These are phyloP conservation scores for Danaus chrysippus DNA, from an alignment of 2,888 invertebrate genomes.

Conservation along the genomic window DNA sequence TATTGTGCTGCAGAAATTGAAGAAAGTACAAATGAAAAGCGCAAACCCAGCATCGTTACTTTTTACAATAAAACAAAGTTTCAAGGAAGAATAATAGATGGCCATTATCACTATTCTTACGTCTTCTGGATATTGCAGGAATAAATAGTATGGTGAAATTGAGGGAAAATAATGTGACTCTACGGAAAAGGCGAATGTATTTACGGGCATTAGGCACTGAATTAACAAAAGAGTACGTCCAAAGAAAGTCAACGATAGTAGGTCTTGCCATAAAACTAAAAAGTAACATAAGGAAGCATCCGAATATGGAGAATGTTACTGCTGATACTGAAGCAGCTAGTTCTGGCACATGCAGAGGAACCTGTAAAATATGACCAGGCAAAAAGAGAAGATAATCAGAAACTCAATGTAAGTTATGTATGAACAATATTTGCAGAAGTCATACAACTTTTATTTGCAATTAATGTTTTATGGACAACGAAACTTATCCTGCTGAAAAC, in stretches of 20 bases:
- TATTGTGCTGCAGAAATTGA: constrained; percentile 31
- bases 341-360: constrained; percentile 15
- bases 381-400: no score
- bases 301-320: constrained; percentile 5
- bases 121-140: constrained; percentile 37
- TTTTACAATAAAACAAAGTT: constrained; percentile 34
- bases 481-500: not conserved
- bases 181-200: constrained; percentile 15
- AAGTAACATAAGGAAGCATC: no score
- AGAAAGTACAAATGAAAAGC: constrained; percentile 17
- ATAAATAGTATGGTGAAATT: constrained; percentile 34
- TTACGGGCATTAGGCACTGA: constrained; percentile 15
- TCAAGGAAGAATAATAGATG: constrained; percentile 37
- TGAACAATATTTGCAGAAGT: no score
- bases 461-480: no score
- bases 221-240: constrained; percentile 20
- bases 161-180: no score
- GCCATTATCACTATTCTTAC: constrained; percentile 34
- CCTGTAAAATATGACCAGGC: no score
- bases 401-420: no score
- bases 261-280: not conserved
- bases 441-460: no score
- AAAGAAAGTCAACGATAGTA: constrained; percentile 6
- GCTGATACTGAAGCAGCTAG: constrained; percentile 14
- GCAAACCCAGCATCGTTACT: constrained; percentile 31